Base-by-base conservation (phyloP, 2,797 vertebrate species). In the Ficedula albicollis region DNA sequence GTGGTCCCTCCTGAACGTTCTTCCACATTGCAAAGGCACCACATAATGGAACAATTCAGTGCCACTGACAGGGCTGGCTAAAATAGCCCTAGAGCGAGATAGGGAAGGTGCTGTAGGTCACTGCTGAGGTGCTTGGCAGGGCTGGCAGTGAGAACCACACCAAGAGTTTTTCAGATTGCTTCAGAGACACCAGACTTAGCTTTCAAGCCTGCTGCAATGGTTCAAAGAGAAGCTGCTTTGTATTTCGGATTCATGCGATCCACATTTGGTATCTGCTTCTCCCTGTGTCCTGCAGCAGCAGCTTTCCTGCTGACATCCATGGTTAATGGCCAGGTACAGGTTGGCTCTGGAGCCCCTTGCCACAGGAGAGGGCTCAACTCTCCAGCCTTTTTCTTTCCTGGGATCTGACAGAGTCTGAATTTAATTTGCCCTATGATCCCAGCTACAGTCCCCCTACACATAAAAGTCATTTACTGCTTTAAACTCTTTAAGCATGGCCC, bases 11-110 rank as follows among this genome's bases (percentile, higher is more conserved):
- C 78, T 89, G 67, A 82, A 66, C 75, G 38, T 23, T 95, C 77
- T 73, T 59, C 59, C 81, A 80, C 90, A 55, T 85, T 89, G 68
- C 74, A 89, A 80, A 95, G 77, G 41, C 75, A 70, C 67, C 41
- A 58, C 73, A 76, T 84, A 90, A 93, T 60, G 88, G 88, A 95
- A 90, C 80, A 93, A 67, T 81, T 93, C 55, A 48, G 74, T 89
- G 81, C 73, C 49, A 23, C 85, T 95, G 94, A 54, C 83, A 76
- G 63, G 67, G 11, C 54, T 3, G 15, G 78, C 84, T 91, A 90
- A 93, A 96, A 94, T 43, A 95, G 83, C 66, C 83, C 62, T 0
- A 1, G 82, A 63, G 62, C 13, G 15, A 72, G 83, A 88, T 59
- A 68, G 86, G 58, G 39, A 73, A 84, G 77, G 88, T 66, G 89